Evolutionary conservation across 2,888 invertebrate species (phyloP).

Genomic region (Enchytraeus crypticus): DNA sequence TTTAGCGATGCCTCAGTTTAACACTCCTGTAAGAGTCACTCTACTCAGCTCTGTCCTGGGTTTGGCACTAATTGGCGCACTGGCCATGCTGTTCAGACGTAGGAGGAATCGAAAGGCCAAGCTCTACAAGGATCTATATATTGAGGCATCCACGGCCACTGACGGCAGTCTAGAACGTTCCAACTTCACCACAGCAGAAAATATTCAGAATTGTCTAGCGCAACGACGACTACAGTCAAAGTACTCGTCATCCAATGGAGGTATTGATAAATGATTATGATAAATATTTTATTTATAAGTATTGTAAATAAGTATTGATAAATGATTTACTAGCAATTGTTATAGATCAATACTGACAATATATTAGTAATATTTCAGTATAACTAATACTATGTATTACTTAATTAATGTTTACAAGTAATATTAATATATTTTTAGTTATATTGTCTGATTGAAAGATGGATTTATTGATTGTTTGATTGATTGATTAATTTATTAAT

Average conservation of each 20-base stretch:
- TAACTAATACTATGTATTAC: no score
- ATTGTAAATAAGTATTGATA: not conserved
- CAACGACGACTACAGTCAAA: not conserved
- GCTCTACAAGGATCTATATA: conserved; percentile 6
- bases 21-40: not conserved
- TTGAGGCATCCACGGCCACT: not conserved
- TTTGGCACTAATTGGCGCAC: conserved; percentile 69
- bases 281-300: not conserved
- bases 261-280: not conserved
- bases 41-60: conserved; percentile 58
- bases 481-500: no score
- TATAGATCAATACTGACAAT: no score
- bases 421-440: no score
- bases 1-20: not conserved
- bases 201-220: not conserved
- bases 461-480: no score
- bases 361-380: no score
- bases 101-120: conserved; percentile 14
- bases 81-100: conserved; percentile 60
- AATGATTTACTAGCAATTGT: no score
- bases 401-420: no score
- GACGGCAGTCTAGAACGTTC: not conserved
- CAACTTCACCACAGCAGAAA: not conserved
- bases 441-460: no score
- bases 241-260: not conserved